Conservation (phyloP, 2,888 invertebrate genomes). For the Watsonalla cultraria region DNA sequence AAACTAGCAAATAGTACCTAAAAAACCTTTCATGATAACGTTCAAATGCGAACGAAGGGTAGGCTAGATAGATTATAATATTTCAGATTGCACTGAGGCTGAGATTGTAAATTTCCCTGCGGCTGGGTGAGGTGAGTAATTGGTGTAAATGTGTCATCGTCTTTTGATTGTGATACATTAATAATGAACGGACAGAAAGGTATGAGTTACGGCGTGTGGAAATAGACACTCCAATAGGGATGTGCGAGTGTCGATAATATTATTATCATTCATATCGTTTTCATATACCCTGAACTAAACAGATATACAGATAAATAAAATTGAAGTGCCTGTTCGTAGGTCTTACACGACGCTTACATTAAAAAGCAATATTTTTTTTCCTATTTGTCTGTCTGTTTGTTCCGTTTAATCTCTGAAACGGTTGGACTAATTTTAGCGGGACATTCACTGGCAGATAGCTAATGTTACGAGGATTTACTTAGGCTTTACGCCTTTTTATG, state of each 20-base stretch:
- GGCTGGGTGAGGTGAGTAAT: conserved; percentile 45
- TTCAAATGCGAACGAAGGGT: too few species aligned
- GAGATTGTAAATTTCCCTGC: background rate
- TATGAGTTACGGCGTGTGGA: conserved; percentile 41
- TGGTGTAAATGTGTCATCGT: conserved; percentile 59
- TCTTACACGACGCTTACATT: background rate
- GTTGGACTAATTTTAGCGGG: too few species aligned
- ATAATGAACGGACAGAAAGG: conserved; percentile 32
- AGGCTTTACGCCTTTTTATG: too few species aligned
- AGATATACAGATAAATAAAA: too few species aligned
- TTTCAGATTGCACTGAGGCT: background rate
- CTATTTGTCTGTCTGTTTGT: too few species aligned
- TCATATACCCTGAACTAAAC: background rate
- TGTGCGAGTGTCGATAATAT: conserved; percentile 2
- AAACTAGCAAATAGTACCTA: too few species aligned
- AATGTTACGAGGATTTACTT: too few species aligned
- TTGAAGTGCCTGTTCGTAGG: background rate
- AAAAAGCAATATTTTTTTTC: too few species aligned
- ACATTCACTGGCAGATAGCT: too few species aligned
- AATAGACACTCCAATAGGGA: conserved; percentile 26
- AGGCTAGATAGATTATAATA: background rate
- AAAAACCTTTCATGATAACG: too few species aligned
- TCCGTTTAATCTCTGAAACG: too few species aligned
- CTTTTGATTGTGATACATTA: conserved; percentile 55
- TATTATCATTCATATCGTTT: background rate